Percentiles rank a stretch among this genome's conserved stretches.
phyloP scores from a whole-genome alignment of 2,888 invertebrate species.

The Frankliniella fusca region DNA sequence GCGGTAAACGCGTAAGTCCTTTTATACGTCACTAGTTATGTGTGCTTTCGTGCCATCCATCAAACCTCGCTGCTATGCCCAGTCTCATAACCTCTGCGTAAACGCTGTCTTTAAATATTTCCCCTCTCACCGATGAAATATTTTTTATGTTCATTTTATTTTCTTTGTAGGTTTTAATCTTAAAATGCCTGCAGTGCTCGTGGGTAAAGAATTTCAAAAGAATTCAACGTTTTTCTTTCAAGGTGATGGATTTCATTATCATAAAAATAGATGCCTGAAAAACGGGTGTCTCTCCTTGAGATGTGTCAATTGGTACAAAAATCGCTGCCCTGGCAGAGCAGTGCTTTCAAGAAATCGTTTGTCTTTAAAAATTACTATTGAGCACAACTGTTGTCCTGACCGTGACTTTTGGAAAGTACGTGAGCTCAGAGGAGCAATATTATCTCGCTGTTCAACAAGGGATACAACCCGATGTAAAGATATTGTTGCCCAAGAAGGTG shows the following conservation, averaged over 20 bases:
- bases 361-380: not conserved
- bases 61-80: too few species aligned
- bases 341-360: not conserved
- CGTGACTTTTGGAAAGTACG: not conserved
- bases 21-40: too few species aligned
- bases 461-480: not conserved
- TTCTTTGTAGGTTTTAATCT: too few species aligned
- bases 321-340: not conserved
- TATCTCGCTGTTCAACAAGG: not conserved
- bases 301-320: not conserved
- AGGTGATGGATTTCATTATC: not conserved
- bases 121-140: too few species aligned
- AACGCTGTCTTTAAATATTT: too few species aligned
- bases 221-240: not conserved
- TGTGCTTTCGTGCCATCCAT: too few species aligned
- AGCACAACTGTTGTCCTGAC: not conserved
- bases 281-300: not conserved
- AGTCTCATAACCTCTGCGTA: too few species aligned
- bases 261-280: not conserved
- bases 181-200: too few species aligned
- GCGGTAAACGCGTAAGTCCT: too few species aligned
- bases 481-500: not conserved
- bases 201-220: not conserved
- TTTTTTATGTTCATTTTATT: too few species aligned
- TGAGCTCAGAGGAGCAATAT: not conserved